Conservation (phyloP, 2,888 invertebrate species). For the Amphipyra tragopoginis region DNA sequence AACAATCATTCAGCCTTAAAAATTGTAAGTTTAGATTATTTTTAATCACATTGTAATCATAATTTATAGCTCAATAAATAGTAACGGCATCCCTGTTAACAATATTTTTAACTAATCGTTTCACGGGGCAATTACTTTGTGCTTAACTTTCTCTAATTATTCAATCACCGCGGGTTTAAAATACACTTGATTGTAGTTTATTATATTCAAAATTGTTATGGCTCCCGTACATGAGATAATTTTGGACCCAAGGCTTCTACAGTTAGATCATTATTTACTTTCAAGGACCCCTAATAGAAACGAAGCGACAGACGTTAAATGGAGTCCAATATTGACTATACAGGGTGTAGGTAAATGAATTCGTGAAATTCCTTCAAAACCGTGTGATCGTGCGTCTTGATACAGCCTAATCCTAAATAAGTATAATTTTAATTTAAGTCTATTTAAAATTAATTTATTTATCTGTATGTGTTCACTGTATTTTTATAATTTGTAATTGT, state of each 20-base stretch:
- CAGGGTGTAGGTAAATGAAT: not conserved
- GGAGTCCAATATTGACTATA: not conserved
- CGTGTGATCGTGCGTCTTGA: no score
- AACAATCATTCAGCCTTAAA: no score
- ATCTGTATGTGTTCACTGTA: no score
- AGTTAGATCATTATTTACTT: not conserved
- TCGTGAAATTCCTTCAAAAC: no score
- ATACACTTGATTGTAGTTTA: constrained; percentile 39
- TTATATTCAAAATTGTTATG: constrained; percentile 31
- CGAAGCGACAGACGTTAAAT: not conserved
- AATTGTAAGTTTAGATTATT: not conserved
- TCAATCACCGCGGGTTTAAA: constrained; percentile 16
- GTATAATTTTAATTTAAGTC: no score
- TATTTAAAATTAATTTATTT: no score
- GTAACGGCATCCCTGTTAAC: constrained; percentile 14
- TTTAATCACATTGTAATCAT: not conserved
- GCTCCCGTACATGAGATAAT: constrained; percentile 12
- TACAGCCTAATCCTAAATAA: no score
- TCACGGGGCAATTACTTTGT: constrained; percentile 26
- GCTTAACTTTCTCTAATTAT: constrained; percentile 55
- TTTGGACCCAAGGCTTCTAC: constrained; percentile 5
- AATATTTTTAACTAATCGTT: constrained; percentile 46
- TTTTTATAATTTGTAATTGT: no score
- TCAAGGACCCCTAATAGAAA: not conserved
- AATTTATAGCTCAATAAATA: constrained; percentile 1